Conservation (phyloP, 2,888 invertebrate genomes). For the Allygus modestus region DNA sequence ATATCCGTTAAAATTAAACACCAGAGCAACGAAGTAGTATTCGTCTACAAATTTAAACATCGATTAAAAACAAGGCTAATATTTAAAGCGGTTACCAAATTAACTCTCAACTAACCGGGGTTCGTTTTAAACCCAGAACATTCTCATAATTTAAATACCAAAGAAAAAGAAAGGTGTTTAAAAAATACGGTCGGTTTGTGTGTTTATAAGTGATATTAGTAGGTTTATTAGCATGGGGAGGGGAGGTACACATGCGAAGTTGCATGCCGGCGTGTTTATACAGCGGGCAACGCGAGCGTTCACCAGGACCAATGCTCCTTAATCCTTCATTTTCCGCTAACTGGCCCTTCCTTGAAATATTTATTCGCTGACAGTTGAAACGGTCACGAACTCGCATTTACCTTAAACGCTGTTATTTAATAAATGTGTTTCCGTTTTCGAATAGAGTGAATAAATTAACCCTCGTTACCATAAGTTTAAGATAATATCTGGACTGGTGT, state of each 20-base stretch:
- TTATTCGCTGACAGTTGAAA: conserved; percentile 36
- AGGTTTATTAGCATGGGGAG: conserved; percentile 29
- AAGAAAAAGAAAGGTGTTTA: not conserved
- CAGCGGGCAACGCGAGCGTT: not conserved
- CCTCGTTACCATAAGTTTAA: conserved; percentile 13
- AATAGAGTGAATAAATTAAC: conserved; percentile 33
- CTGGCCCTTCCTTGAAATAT: conserved; percentile 34
- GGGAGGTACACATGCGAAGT: conserved; percentile 30
- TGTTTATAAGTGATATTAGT: conserved; percentile 44
- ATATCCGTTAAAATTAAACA: too few species aligned
- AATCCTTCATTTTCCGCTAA: conserved; percentile 49
- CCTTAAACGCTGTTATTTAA: conserved; percentile 53
- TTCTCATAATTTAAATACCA: too few species aligned
- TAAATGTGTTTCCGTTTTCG: conserved; percentile 44
- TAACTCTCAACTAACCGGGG: too few species aligned
- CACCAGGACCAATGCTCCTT: conserved; percentile 31
- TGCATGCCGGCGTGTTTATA: conserved; percentile 48
- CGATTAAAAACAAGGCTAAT: too few species aligned
- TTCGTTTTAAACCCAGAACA: too few species aligned
- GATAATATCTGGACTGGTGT: conserved; percentile 33
- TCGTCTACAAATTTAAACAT: too few species aligned
- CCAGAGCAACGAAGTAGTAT: too few species aligned
- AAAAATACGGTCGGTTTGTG: conserved; percentile 51
- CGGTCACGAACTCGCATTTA: conserved; percentile 52
- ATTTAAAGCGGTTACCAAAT: too few species aligned